phyloP scores from a whole-genome alignment of 2,113 vertebrate genomes.

The Rhabdomys dilectus region DNA sequence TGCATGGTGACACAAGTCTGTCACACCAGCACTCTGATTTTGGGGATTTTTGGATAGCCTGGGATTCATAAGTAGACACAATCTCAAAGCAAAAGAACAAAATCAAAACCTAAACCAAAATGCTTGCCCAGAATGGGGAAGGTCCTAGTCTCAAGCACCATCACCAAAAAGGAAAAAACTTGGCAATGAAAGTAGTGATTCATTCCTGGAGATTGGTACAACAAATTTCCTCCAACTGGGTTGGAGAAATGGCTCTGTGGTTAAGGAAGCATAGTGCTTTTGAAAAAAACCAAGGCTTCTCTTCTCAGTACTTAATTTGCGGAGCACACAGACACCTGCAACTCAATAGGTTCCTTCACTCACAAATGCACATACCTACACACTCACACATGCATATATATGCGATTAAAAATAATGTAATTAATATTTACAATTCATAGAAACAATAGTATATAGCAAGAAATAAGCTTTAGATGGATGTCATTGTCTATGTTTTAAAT shows the following conservation, averaged over 20 bases:
- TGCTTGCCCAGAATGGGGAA: neutral
- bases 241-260: neutral
- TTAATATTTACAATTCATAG: neutral
- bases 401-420: neutral
- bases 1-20: neutral
- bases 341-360: neutral
- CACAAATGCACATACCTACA: neutral
- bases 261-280: neutral
- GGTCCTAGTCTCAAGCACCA: neutral
- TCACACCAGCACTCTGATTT: neutral
- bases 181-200: neutral
- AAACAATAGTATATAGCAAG: neutral
- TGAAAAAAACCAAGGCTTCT: neutral
- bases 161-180: neutral
- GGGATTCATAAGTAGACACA: no score
- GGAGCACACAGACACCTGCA: neutral
- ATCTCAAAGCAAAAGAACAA: neutral
- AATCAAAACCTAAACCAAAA: no score
- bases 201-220: neutral
- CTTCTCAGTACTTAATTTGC: neutral
- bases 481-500: constrained; percentile 24
- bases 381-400: neutral
- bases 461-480: neutral
- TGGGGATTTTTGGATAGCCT: neutral
- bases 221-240: neutral